Conservation (phyloP, 2,113 vertebrate genomes). For the Cebidichthys violaceus region DNA sequence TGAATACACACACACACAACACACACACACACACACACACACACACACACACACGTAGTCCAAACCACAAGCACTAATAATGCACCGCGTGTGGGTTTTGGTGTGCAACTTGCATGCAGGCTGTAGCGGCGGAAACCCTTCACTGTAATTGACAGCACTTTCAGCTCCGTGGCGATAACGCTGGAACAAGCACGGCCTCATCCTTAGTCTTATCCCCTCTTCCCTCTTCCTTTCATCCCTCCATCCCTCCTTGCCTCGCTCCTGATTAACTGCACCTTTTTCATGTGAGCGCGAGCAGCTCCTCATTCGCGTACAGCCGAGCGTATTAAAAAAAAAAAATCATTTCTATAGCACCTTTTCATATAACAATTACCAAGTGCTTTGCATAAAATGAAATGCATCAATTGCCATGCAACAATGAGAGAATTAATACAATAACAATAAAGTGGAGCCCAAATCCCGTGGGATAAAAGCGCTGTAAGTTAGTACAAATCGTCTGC, state of each 20-base stretch:
- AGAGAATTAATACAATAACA: neutral
- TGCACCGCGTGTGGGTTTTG: slow-evolving; percentile 12
- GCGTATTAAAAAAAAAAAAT: slow-evolving; percentile 50
- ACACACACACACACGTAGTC: slow-evolving; percentile 5
- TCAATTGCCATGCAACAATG: neutral
- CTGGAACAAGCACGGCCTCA: slow-evolving; percentile 40
- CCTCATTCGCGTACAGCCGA: slow-evolving; percentile 28
- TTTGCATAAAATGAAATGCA: slow-evolving; percentile 21
- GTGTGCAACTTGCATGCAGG: neutral
- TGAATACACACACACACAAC: slow-evolving; percentile 20
- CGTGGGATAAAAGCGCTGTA: neutral
- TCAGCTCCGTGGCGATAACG: slow-evolving; percentile 57
- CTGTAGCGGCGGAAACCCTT: slow-evolving; percentile 55
- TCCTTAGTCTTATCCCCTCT: slow-evolving; percentile 27
- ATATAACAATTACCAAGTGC: slow-evolving; percentile 30
- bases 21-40: slow-evolving; percentile 3
- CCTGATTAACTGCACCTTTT: slow-evolving; percentile 69
- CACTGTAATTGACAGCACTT: slow-evolving; percentile 69
- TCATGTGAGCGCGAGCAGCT: slow-evolving; percentile 45
- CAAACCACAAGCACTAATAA: slow-evolving; percentile 9
- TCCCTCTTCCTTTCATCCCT: slow-evolving; percentile 30
- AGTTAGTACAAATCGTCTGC: neutral
- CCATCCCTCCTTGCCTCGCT: slow-evolving; percentile 31
- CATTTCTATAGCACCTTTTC: slow-evolving; percentile 30
- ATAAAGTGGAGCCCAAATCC: neutral